Conservation (phyloP, 2,797 vertebrate genomes). For the Pipistrellus pygmaeus region DNA sequence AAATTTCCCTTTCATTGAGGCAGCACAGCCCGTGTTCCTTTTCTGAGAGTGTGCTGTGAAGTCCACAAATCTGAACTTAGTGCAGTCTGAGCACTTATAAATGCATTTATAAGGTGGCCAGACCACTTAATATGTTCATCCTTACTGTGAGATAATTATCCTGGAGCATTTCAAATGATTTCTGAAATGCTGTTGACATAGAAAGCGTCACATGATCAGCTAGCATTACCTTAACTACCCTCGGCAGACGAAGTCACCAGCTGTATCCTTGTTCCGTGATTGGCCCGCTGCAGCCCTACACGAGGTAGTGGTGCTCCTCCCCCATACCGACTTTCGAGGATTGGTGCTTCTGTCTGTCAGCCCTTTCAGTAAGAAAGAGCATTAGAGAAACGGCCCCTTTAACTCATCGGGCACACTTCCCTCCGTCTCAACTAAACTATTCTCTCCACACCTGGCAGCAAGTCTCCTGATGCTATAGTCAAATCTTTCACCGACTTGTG, state of each 20-base stretch:
- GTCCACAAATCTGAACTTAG: background rate
- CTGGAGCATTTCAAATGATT: conserved; percentile 20
- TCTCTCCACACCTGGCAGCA: conserved; percentile 42
- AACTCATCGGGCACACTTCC: background rate
- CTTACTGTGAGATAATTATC: conserved; percentile 14
- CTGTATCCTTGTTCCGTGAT: conserved; percentile 60
- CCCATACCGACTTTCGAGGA: conserved; percentile 51
- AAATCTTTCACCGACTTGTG: conserved; percentile 48
- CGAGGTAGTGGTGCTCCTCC: background rate
- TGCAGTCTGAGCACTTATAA: background rate
- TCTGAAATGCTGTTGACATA: conserved; percentile 41
- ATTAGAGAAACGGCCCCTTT: conserved; percentile 34
- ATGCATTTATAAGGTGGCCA: background rate
- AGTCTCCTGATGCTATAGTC: background rate
- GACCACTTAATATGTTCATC: background rate
- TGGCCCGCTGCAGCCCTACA: conserved; percentile 49
- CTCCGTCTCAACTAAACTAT: conserved; percentile 41
- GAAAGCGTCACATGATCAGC: background rate
- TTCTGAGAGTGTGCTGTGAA: background rate
- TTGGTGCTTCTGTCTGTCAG: conserved; percentile 47
- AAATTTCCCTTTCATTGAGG: conserved; percentile 36
- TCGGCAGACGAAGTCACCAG: conserved; percentile 17
- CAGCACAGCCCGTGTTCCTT: conserved; percentile 6
- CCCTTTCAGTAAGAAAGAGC: conserved; percentile 38
- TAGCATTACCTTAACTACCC: too few relatives aligned